phyloP scores from a whole-genome alignment of 2,888 invertebrate genomes.

The Pegoplata infirma region DNA sequence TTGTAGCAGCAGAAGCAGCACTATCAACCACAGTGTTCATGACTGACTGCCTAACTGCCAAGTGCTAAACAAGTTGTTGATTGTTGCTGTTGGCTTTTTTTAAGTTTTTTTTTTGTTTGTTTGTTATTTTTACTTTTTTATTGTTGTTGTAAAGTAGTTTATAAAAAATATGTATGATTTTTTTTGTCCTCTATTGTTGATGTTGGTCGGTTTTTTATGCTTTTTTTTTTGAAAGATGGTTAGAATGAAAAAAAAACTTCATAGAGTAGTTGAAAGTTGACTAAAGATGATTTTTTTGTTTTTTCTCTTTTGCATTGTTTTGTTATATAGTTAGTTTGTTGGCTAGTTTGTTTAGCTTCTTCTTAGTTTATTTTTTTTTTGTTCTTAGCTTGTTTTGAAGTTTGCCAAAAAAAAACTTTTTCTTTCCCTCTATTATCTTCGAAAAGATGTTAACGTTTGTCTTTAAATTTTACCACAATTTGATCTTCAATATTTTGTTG shows the following conservation, averaged over 20 bases:
- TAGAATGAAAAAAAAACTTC: conserved; percentile 5
- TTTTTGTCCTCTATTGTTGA: background rate
- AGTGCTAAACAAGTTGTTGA: conserved; percentile 60
- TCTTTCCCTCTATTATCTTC: too few species aligned
- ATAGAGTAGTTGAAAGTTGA: background rate
- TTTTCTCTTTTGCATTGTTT: conserved; percentile 15
- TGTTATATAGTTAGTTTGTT: conserved; percentile 38
- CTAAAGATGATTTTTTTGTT: background rate
- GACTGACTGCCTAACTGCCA: conserved; percentile 35
- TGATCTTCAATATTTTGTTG: conserved; percentile 20
- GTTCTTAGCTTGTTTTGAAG: conserved; percentile 33
- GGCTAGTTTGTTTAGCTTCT: conserved; percentile 34
- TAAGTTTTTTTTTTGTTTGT: conserved; percentile 14
- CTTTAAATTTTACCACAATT: conserved; percentile 24
- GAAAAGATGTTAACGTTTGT: conserved; percentile 19
- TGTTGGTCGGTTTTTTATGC: conserved; percentile 8
- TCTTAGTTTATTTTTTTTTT: background rate
- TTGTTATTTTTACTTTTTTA: conserved; percentile 14
- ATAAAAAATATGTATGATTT: conserved; percentile 35
- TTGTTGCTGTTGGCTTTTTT: conserved; percentile 53
- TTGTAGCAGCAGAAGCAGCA: background rate
- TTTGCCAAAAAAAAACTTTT: conserved; percentile 33
- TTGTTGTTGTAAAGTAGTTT: conserved; percentile 29
- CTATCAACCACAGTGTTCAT: background rate
- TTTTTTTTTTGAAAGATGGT: conserved; percentile 31